These are phyloP conservation scores for Symphodus melops DNA, from an alignment of 2,113 vertebrate genomes.

Conservation along the genomic window DNA sequence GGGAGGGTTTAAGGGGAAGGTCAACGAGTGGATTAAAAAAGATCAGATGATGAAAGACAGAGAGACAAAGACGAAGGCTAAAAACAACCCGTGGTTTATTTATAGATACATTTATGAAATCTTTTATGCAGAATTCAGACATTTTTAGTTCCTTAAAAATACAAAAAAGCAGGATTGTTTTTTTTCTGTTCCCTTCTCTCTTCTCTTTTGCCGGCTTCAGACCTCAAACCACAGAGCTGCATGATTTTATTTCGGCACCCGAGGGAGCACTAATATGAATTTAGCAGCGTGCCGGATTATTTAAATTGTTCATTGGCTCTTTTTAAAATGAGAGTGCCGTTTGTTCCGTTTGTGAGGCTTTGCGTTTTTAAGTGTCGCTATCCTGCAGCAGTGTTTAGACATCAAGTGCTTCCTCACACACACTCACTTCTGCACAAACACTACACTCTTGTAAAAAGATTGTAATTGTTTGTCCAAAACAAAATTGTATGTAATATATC, in stretches of 20 bases:
- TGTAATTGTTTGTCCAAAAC: too few relatives aligned
- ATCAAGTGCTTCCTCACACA: too few relatives aligned
- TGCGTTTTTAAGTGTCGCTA: neutral
- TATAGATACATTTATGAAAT: neutral
- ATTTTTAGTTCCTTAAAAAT: neutral
- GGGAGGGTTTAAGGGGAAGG: neutral
- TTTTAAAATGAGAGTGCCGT: neutral
- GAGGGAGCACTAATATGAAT: neutral
- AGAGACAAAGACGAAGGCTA: neutral
- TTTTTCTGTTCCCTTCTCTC: neutral
- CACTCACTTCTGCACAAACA: constrained; percentile 1
- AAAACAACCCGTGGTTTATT: neutral
- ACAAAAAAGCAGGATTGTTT: neutral
- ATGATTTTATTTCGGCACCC: constrained; percentile 17
- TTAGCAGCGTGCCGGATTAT: neutral
- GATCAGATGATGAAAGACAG: neutral
- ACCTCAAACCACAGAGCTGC: constrained; percentile 15
- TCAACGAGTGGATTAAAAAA: neutral
- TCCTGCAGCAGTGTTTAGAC: constrained; percentile 18
- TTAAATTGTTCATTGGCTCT: neutral
- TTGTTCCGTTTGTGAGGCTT: neutral
- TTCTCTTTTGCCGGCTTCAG: neutral
- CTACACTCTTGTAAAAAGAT: neutral
- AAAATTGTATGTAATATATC: too few relatives aligned
- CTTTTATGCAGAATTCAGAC: neutral